These are phyloP conservation scores for Pomacea maculata DNA, from an alignment of 1,140 invertebrate species.

Conservation along the genomic window DNA sequence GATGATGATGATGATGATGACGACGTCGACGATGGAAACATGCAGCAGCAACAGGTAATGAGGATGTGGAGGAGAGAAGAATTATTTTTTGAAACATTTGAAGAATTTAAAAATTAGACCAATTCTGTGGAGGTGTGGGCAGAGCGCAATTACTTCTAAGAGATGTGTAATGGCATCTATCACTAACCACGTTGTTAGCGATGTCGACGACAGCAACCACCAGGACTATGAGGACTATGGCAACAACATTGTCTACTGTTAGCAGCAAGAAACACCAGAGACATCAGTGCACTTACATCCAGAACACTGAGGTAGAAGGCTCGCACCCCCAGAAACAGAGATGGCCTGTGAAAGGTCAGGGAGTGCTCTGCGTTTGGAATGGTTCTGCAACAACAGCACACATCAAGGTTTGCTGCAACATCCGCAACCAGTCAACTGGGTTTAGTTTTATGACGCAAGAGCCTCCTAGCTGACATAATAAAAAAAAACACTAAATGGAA, in stretches of 20 bases:
- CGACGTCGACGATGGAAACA: no score
- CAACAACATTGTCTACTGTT: neutral
- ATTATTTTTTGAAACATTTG: no score
- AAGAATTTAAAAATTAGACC: neutral
- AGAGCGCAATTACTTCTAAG: neutral
- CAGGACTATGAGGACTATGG: no score
- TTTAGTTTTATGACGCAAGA: no score
- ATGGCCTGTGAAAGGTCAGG: slow-evolving; percentile 43
- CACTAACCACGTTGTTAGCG: neutral
- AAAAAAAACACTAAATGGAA: no score
- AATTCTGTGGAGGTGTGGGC: neutral
- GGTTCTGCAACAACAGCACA: slow-evolving; percentile 29
- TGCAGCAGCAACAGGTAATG: no score
- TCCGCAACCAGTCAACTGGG: no score
- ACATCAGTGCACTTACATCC: slow-evolving; percentile 29
- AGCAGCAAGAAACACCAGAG: neutral
- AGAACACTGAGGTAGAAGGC: slow-evolving; percentile 48
- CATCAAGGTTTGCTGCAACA: no score
- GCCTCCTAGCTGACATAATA: no score
- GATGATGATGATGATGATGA: no score
- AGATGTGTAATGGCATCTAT: neutral
- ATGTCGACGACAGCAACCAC: neutral
- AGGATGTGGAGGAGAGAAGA: no score
- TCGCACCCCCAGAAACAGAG: slow-evolving; percentile 42
- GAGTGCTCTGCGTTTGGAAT: slow-evolving; percentile 56